Base-by-base conservation (phyloP, 2,888 invertebrate species). In the Drosophila austrosaltans region DNA sequence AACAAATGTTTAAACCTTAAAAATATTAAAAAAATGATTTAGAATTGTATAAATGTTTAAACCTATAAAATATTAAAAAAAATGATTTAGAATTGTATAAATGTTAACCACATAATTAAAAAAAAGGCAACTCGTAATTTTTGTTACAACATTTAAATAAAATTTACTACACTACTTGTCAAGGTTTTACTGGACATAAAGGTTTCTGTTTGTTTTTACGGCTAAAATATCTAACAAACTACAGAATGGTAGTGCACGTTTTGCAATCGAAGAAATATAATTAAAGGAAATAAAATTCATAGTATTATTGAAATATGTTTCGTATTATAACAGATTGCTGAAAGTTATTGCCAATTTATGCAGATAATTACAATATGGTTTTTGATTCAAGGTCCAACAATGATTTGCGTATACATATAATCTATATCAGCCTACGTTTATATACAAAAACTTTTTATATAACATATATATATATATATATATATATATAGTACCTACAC, bases 271-370 rank as follows among this genome's bases (percentile, higher is more conserved):
- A 22, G 3, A 10, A 2, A 3, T 22, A 22, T 12, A 39, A 39
- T 12, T 39, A 1, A 22, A 10, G 10, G 22, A 48, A 48, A 48
- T 48, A 48, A 48, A 48, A 10, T 22, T 10, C 2, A 7, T 44
- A 44, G 32, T 32, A 48, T 48, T 20, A n/a, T 48, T 48, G 8
- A 3, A 3, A 22, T 48, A 22, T 48, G 22, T 32, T 32, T 6
- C 22, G 10, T n/a, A 16, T 42, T 25, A 22, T 48, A 8, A 36
- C 12, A 25, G 22, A 10, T 48, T 16, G 12, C 12, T n/a, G 40
- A 48, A 10, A 22, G 44, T 8, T 48, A 48, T 39, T 39, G 40
- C n/a, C 40, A 40, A n/a, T 40, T 40, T 40, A 40, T 40, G 40
- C n/a, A 40, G 40, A 40, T 40, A 48, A 20, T 48, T 20, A 48